phyloP scores from a whole-genome alignment of 2,113 vertebrate genomes.

The Alectura lathami region DNA sequence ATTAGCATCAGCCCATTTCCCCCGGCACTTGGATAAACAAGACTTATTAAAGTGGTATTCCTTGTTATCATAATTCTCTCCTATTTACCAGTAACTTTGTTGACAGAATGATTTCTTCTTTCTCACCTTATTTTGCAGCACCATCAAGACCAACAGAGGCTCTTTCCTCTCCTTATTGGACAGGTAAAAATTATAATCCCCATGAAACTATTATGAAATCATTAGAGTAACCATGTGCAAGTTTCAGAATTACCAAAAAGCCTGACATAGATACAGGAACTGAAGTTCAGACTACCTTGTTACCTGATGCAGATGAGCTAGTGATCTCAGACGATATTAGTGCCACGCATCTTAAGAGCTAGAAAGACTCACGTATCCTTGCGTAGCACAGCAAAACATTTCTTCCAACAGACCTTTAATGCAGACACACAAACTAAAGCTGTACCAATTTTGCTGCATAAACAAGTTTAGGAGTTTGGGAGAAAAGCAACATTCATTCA shows the following conservation, averaged over 20 bases:
- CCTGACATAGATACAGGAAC: background rate
- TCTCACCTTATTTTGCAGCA: background rate
- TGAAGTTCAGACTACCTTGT: background rate
- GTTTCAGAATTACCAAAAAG: background rate
- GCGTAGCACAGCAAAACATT: background rate
- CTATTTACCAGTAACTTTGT: background rate
- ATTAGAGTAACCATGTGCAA: background rate
- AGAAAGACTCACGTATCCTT: background rate
- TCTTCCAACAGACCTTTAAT: background rate
- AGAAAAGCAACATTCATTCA: conserved; percentile 67
- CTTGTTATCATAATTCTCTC: background rate
- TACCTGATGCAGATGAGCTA: background rate
- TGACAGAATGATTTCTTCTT: background rate
- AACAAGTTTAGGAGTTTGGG: conserved; percentile 70
- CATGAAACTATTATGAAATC: background rate
- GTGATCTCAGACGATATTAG: background rate
- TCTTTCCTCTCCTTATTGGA: background rate
- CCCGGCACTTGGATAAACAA: background rate
- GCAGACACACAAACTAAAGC: background rate
- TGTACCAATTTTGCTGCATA: background rate
- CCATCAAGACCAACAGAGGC: background rate
- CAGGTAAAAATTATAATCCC: background rate
- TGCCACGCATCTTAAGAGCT: background rate
- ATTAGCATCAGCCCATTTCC: background rate
- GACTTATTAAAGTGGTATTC: background rate